These are phyloP conservation scores for Intellagama lesueurii DNA, from an alignment of 2,797 vertebrate species.

Conservation along the genomic window DNA sequence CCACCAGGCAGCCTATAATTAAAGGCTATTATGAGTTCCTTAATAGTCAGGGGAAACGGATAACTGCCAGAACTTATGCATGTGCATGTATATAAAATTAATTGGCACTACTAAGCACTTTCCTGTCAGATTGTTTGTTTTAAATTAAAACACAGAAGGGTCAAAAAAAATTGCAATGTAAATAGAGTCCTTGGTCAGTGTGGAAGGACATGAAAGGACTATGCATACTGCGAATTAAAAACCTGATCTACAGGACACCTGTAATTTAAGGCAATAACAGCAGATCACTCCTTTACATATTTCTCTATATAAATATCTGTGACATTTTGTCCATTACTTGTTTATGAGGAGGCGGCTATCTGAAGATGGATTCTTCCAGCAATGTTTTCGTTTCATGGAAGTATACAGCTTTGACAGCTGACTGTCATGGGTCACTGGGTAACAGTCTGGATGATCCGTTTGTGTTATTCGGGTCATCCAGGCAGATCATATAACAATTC, in stretches of 20 bases:
- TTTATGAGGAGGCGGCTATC: not conserved
- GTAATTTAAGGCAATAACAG: not conserved
- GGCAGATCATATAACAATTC: not conserved
- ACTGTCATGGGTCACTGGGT: not conserved
- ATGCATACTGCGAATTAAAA: not conserved
- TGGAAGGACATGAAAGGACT: not conserved
- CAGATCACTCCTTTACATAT: not conserved
- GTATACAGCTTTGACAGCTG: not conserved
- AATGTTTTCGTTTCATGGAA: not conserved
- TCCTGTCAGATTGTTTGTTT: not conserved
- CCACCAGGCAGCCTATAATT: constrained; percentile 26
- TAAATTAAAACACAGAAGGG: not conserved
- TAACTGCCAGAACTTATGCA: constrained; percentile 4
- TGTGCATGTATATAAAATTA: not conserved
- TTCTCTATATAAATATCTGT: not conserved
- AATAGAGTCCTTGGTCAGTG: not conserved
- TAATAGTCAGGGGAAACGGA: constrained; percentile 12
- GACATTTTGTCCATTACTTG: not conserved
- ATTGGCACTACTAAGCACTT: not conserved
- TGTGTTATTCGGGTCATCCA: not conserved
- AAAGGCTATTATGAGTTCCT: constrained; percentile 14
- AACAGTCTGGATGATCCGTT: not conserved
- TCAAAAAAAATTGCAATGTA: not conserved
- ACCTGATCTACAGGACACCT: not conserved
- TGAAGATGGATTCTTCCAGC: not conserved